Evolutionary conservation across 2,113 vertebrate genomes (phyloP).

Genomic region (Corydoras maculifer): DNA sequence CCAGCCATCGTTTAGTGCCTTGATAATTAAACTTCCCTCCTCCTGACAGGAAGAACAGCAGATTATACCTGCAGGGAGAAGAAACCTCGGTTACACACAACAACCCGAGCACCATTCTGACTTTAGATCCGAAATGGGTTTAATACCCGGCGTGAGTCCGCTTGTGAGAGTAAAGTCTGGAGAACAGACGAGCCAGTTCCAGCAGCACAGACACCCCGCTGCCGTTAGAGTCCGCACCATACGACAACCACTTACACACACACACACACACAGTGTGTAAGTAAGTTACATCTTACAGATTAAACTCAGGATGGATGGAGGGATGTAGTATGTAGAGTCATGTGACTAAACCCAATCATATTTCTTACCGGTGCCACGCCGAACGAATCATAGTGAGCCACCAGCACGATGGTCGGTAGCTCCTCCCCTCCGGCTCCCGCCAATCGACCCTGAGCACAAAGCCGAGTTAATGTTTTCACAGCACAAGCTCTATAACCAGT

Average conservation of each 20-base stretch:
- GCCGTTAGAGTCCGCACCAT: constrained; percentile 91
- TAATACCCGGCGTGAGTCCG: constrained; percentile 86
- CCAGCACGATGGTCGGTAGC: constrained; percentile 88
- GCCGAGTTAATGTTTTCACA: neutral
- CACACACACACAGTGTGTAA: neutral
- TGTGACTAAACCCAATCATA: no score
- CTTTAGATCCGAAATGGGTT: neutral
- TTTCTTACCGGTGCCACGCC: constrained; percentile 85
- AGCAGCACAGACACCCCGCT: constrained; percentile 86
- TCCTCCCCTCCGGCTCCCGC: constrained; percentile 93
- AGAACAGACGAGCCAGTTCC: constrained; percentile 93
- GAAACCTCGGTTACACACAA: neutral
- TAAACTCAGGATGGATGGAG: no score
- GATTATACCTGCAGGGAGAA: constrained; percentile 77
- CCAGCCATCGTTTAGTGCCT: constrained; percentile 95
- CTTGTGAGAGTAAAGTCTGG: constrained; percentile 94
- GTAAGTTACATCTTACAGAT: no score
- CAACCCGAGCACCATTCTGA: no score
- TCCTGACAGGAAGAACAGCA: constrained; percentile 93
- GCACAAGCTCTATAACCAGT: no score
- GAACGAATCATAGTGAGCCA: constrained; percentile 94
- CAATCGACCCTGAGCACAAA: constrained; percentile 75
- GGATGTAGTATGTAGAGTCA: no score
- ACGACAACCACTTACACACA: constrained; percentile 82
- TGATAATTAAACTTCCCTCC: constrained; percentile 98